Evolutionary conservation across 2,888 invertebrate species (phyloP).

Genomic region (Abrostola triplasia): DNA sequence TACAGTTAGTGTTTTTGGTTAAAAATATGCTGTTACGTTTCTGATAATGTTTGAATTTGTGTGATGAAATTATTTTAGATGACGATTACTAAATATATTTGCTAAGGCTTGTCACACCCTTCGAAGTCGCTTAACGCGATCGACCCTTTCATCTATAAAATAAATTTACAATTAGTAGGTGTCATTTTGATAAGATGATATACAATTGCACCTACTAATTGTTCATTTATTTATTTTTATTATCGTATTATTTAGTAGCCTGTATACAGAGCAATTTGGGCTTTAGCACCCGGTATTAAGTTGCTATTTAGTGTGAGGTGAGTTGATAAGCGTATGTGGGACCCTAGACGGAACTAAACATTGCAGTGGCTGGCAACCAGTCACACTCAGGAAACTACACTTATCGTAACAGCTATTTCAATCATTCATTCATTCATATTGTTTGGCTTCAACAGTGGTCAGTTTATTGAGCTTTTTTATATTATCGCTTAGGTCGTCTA

Average conservation of each 20-base stretch:
- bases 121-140: too few relatives aligned
- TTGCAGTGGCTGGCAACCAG: constrained; percentile 33
- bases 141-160: neutral
- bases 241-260: neutral
- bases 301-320: neutral
- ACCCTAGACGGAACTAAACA: constrained; percentile 29
- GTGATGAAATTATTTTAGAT: too few relatives aligned
- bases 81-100: too few relatives aligned
- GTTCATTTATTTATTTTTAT: too few relatives aligned
- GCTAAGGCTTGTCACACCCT: too few relatives aligned
- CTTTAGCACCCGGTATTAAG: neutral
- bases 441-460: constrained; percentile 13
- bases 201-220: too few relatives aligned
- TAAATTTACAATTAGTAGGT: constrained; percentile 1
- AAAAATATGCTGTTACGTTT: too few relatives aligned
- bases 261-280: neutral
- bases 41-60: too few relatives aligned
- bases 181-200: neutral
- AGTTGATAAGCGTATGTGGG: neutral
- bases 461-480: neutral
- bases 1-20: too few relatives aligned
- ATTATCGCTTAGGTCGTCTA: too few relatives aligned
- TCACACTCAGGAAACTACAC: constrained; percentile 56
- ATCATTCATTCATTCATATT: constrained; percentile 36
- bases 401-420: constrained; percentile 50